Percentiles rank a stretch among this genome's conserved stretches.
Evolutionary conservation across 2,888 invertebrate species (phyloP).

Genomic region (Melanostoma scalare): DNA sequence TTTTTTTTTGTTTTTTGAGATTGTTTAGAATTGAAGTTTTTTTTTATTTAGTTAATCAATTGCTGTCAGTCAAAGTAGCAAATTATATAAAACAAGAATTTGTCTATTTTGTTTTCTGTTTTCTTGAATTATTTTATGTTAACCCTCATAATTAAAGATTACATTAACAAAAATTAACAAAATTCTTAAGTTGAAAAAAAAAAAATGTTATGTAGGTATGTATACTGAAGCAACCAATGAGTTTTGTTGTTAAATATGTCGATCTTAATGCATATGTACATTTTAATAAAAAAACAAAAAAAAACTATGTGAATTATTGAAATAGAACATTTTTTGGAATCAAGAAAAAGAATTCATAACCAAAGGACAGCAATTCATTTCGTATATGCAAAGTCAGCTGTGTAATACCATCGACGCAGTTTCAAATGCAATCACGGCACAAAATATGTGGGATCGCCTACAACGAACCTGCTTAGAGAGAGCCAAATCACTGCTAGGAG

Average conservation of each 20-base stretch:
- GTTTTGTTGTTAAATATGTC: constrained; percentile 29
- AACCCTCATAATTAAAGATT: too few species aligned
- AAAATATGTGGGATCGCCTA: too few species aligned
- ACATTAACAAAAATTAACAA: not conserved
- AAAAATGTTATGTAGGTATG: not conserved
- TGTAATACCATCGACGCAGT: too few species aligned
- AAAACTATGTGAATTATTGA: constrained; percentile 31
- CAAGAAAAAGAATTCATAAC: too few species aligned
- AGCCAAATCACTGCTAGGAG: too few species aligned
- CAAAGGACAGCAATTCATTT: too few species aligned
- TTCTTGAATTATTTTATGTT: too few species aligned
- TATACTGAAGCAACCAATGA: not conserved
- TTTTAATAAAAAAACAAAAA: constrained; percentile 31
- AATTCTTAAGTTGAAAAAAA: not conserved
- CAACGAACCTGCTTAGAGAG: too few species aligned
- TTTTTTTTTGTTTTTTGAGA: constrained; percentile 15
- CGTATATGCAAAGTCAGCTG: too few species aligned
- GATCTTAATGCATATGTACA: constrained; percentile 44
- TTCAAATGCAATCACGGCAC: too few species aligned
- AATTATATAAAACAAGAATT: too few species aligned
- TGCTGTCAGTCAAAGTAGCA: constrained; percentile 1
- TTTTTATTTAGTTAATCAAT: constrained; percentile 30
- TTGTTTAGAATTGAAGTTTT: constrained; percentile 27
- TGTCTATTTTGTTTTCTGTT: too few species aligned
- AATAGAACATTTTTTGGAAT: not conserved